Evolutionary conservation across 1,140 invertebrate species (phyloP).

Genomic region (Drosophila albomicans): DNA sequence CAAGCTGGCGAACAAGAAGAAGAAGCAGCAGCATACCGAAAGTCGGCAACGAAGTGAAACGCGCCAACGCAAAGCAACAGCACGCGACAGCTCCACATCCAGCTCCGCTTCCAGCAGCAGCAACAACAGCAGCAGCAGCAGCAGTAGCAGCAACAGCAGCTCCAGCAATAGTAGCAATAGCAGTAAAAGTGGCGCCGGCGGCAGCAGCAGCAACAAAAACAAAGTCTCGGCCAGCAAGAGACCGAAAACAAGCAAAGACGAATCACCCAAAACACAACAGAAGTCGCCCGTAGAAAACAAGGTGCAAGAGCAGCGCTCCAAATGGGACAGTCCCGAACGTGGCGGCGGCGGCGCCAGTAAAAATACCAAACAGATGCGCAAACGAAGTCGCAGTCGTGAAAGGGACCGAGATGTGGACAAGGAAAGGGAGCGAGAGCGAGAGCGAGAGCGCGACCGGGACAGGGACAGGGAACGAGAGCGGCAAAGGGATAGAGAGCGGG

Average conservation of each 20-base stretch:
- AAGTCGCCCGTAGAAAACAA: slow-evolving; percentile 1
- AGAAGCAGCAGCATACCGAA: slow-evolving; percentile 18
- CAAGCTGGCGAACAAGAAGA: slow-evolving; percentile 9
- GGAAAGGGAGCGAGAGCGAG: slow-evolving; percentile 44
- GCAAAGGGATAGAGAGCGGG: slow-evolving; percentile 20
- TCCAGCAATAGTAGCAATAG: slow-evolving; percentile 22
- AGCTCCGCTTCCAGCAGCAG: slow-evolving; percentile 34
- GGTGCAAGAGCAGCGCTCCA: slow-evolving; percentile 71
- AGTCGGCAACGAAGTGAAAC: slow-evolving; percentile 1
- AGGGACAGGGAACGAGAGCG: slow-evolving; percentile 37
- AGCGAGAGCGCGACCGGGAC: slow-evolving; percentile 39
- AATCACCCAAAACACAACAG: not conserved
- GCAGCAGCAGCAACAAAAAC: slow-evolving; percentile 9
- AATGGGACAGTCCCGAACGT: slow-evolving; percentile 76
- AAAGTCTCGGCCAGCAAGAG: slow-evolving; percentile 36
- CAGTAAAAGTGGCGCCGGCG: slow-evolving; percentile 12
- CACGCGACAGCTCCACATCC: slow-evolving; percentile 33
- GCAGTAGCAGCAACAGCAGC: slow-evolving; percentile 1
- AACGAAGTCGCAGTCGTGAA: slow-evolving; percentile 45
- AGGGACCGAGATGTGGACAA: slow-evolving; percentile 37
- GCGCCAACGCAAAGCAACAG: slow-evolving; percentile 17
- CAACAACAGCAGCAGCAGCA: slow-evolving; percentile 13
- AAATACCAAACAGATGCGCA: slow-evolving; percentile 26
- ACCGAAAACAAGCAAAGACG: not conserved
- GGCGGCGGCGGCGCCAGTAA: slow-evolving; percentile 24